A percentile compares a stretch with the other conserved stretches of the same genome.
phyloP scores from a whole-genome alignment of 2,797 vertebrate species.

The Kryptopterus vitreolus region DNA sequence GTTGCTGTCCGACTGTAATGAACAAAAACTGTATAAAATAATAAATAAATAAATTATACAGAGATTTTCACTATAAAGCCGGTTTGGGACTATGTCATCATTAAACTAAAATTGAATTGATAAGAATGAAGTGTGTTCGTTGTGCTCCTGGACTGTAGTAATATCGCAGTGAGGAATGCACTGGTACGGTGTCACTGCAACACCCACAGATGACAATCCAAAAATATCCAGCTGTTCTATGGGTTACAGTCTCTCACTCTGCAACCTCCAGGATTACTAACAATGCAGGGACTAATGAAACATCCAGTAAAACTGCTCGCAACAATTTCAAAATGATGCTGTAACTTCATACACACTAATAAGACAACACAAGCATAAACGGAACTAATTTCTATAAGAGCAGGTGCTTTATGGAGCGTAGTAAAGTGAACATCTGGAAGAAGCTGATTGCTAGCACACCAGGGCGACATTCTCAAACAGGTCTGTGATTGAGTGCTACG shows the following conservation, averaged over 20 bases:
- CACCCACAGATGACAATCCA: background rate
- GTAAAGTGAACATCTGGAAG: background rate
- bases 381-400: background rate
- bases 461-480: constrained; percentile 34
- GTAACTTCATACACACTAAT: background rate
- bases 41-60: no score
- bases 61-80: no score
- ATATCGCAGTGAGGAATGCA: background rate
- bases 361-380: background rate
- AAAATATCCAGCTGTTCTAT: constrained; percentile 7
- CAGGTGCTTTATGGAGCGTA: background rate
- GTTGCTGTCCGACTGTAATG: no score
- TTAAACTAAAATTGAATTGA: no score
- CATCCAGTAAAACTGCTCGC: background rate
- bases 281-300: background rate
- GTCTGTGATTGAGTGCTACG: constrained; percentile 53
- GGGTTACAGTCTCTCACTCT: background rate
- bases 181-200: background rate
- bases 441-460: constrained; percentile 36
- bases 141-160: no score
- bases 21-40: no score
- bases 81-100: no score
- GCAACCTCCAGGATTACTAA: background rate
- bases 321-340: background rate
- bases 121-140: no score